Evolutionary conservation across 2,888 invertebrate species (phyloP), one percentile per base, ranked within the genome.

Genomic region (Oxyteleia sp.): DNA sequence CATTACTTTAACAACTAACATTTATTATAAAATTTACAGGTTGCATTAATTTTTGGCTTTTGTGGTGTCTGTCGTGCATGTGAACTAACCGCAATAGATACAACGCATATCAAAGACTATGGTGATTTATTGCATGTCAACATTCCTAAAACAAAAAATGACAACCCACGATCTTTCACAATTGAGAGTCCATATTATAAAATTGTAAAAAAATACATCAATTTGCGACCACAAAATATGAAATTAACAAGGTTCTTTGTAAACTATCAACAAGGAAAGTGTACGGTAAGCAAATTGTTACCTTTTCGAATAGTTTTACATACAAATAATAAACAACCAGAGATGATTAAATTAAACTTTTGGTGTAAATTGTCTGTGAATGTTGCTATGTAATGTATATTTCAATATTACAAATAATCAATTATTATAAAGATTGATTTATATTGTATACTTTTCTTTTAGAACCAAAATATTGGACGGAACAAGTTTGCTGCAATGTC

Each of bases 1-100:
- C 23, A 23, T 4, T 23, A 23, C n/a, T 23, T 4, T 23, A 23
- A 23, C 23, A 23, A 23, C 5, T 23, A 32, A 29, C 32, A 32
- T 55, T 55, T 55, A 32, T 55, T 55, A 26, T 51, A 26, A 18
- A 51, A 49, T 49, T 55, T 55, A 15, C 53, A 32, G 53, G 53
- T 55, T 29, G 32, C 32, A 55, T 1, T 55, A 2, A 55, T 55
- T 15, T 13, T 55, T 32, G 32, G 32, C 15, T 5, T 55, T 32
- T 32, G 53, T 10, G 53, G 55, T 4, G 55, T 38, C 0, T 57
- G 55, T 7, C 16, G 55, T 18, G 2, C 4, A 11, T 57, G 18
- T 15, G 55, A 57, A 11, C 11, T 57, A 16, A 18, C 38, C 11
- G n/a, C 15, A 18, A 11, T 57, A 11, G 35, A 57, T 16, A 35